phyloP scores from a whole-genome alignment of 2,797 vertebrate species.

The Pagetopsis macropterus region DNA sequence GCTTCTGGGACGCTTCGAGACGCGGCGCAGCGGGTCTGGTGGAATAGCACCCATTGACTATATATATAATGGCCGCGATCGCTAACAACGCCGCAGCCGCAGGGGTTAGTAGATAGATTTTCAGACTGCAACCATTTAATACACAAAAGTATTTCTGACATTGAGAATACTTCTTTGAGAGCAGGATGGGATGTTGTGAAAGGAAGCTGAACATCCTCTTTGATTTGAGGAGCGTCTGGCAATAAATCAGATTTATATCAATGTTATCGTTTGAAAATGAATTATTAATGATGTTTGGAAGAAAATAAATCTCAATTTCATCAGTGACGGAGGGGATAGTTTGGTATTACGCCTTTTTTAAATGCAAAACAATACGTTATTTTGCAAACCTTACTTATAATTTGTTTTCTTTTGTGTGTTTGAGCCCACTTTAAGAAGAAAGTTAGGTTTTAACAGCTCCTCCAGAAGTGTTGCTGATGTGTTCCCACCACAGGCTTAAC shows the following conservation, averaged over 20 bases:
- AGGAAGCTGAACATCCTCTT: not conserved
- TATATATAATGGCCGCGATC: too few species aligned
- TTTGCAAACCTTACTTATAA: not conserved
- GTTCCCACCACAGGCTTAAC: constrained; percentile 7
- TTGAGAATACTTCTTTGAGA: not conserved
- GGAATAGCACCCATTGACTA: too few species aligned
- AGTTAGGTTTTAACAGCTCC: not conserved
- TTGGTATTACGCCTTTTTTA: not conserved
- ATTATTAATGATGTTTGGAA: constrained; percentile 7
- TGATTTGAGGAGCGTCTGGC: not conserved
- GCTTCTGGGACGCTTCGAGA: too few species aligned
- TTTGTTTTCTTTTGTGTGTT: not conserved
- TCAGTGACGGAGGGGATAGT: not conserved
- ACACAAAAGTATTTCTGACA: not conserved
- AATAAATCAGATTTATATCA: constrained; percentile 5
- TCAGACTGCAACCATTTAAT: not conserved
- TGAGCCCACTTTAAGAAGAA: not conserved
- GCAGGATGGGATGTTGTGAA: not conserved
- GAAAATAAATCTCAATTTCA: not conserved
- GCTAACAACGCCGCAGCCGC: too few species aligned
- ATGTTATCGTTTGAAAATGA: not conserved
- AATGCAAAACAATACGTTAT: not conserved
- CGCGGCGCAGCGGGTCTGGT: too few species aligned
- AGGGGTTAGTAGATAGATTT: not conserved
- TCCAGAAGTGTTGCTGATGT: not conserved